Conservation (phyloP, 2,888 invertebrate genomes). For the Synanthedon andrenaeformis region DNA sequence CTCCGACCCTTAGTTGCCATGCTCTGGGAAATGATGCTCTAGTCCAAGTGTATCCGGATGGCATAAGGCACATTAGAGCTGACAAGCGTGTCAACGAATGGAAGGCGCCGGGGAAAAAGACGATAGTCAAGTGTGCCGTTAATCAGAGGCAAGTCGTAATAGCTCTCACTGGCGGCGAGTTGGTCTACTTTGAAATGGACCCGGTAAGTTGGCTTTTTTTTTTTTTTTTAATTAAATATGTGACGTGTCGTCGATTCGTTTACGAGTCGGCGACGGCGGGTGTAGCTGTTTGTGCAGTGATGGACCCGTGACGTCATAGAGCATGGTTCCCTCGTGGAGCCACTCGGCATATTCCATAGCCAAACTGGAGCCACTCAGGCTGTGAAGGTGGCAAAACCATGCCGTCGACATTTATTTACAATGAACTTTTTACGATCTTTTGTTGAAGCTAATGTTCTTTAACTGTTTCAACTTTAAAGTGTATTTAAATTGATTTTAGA, state of each 20-base stretch:
- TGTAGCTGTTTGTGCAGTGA: constrained; percentile 70
- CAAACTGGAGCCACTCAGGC: constrained; percentile 77
- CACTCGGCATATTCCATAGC: constrained; percentile 81
- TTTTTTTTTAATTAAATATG: constrained; percentile 43
- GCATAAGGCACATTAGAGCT: constrained; percentile 97
- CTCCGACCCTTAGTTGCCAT: constrained; percentile 97
- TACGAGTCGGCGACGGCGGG: constrained; percentile 35
- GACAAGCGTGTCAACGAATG: constrained; percentile 99
- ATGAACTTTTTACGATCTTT: background rate
- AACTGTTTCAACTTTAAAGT: background rate
- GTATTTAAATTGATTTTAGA: constrained; percentile 66
- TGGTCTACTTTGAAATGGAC: constrained; percentile 99
- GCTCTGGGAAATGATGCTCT: constrained; percentile 97
- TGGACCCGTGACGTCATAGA: constrained; percentile 74
- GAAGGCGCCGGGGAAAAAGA: constrained; percentile 98
- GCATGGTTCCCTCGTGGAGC: constrained; percentile 67
- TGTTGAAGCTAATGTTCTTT: background rate
- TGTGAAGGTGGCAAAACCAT: constrained; percentile 79
- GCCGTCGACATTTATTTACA: constrained; percentile 65
- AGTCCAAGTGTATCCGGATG: constrained; percentile 99
- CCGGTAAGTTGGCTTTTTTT: constrained; percentile 75
- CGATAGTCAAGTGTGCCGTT: constrained; percentile 97
- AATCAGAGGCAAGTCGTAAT: constrained; percentile 99
- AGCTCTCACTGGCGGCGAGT: constrained; percentile 95
- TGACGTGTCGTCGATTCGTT: constrained; percentile 33